phyloP scores from a whole-genome alignment of 2,113 vertebrate genomes.

The Eulemur macaco region DNA sequence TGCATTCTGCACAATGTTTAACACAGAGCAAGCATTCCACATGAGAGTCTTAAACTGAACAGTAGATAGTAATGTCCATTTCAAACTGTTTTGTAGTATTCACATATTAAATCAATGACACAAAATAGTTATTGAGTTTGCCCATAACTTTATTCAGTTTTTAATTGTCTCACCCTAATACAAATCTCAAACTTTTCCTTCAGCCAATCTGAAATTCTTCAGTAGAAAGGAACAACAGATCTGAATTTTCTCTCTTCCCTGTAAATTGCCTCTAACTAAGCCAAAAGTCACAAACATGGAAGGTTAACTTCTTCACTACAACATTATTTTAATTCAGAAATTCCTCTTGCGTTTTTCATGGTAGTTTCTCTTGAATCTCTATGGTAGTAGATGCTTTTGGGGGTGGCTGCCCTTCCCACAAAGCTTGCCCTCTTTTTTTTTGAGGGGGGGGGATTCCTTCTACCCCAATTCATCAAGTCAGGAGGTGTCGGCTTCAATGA shows the following conservation, averaged over 20 bases:
- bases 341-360: not conserved
- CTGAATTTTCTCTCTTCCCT: not conserved
- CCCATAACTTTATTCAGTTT: not conserved
- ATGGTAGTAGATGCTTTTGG: not conserved
- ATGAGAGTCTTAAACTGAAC: not conserved
- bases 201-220: not conserved
- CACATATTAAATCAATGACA: not conserved
- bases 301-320: not conserved
- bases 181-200: not conserved
- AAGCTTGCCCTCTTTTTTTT: not conserved
- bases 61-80: not conserved
- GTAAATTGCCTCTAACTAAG: not conserved
- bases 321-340: conserved; percentile 11
- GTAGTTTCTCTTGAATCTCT: not conserved
- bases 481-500: not conserved
- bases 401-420: not conserved
- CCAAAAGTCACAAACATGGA: not conserved
- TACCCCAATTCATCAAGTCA: not conserved
- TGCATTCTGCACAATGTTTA: not conserved
- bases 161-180: not conserved
- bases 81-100: not conserved
- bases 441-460: not conserved
- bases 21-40: not conserved
- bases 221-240: not conserved
- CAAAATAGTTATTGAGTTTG: not conserved